Evolutionary conservation across 1,140 invertebrate species (phyloP).

Genomic region (Armadillidium nasatum): DNA sequence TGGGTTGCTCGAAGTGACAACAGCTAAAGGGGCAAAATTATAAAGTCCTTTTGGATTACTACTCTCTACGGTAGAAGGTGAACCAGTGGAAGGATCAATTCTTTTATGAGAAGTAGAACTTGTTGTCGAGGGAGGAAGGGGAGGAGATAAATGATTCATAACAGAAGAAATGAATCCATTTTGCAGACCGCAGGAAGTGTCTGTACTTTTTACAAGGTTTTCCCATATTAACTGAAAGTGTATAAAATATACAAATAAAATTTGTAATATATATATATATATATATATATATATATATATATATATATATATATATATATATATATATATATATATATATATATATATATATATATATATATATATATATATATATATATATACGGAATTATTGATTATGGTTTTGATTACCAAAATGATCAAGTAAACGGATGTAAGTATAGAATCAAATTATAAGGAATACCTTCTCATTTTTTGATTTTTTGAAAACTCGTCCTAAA

Average conservation of each 20-base stretch:
- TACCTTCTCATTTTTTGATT: no score
- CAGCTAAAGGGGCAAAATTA: conserved; percentile 82
- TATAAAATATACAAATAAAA: conserved; percentile 3
- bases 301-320: no score
- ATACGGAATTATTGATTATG: no score
- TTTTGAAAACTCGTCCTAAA: no score
- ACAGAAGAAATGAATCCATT: conserved; percentile 55
- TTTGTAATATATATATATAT: not conserved
- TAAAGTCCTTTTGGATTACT: conserved; percentile 59
- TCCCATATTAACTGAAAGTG: conserved; percentile 49
- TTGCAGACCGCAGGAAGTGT: conserved; percentile 47
- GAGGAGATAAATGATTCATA: conserved; percentile 53
- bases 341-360: no score
- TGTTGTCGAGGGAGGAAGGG: conserved; percentile 48
- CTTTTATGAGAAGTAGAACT: conserved; percentile 47
- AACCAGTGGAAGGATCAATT: conserved; percentile 26
- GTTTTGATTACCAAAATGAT: no score
- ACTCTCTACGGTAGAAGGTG: conserved; percentile 17
- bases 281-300: no score
- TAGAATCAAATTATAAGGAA: no score
- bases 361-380: no score
- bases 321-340: no score
- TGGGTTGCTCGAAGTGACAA: conserved; percentile 72
- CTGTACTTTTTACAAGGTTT: conserved; percentile 49
- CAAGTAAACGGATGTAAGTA: no score